phyloP scores from a whole-genome alignment of 2,888 invertebrate species.

The Heliothis peltigera region DNA sequence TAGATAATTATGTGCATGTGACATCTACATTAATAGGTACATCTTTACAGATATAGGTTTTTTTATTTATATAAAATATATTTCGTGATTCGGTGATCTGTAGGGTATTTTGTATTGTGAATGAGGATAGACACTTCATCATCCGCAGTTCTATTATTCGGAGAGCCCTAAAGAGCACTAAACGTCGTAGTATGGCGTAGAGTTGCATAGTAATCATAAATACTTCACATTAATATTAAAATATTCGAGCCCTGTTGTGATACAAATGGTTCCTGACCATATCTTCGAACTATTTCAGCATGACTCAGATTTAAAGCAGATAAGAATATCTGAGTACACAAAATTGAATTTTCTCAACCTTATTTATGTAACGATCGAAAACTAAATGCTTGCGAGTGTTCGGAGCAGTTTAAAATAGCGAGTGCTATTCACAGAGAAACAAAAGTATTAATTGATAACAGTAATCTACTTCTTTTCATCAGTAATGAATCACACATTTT shows the following conservation, averaged over 20 bases:
- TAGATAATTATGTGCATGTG: no score
- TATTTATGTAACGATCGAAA: not conserved
- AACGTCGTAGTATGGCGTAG: not conserved
- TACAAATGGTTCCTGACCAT: slow-evolving; percentile 18
- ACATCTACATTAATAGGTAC: no score
- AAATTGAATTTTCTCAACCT: slow-evolving; percentile 6
- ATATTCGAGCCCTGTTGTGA: slow-evolving; percentile 20
- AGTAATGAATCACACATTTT: no score
- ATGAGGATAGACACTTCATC: not conserved
- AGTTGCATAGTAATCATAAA: slow-evolving; percentile 25
- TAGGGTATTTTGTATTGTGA: not conserved
- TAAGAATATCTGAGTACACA: not conserved
- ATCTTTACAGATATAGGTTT: not conserved
- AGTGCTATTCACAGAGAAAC: no score
- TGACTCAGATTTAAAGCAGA: slow-evolving; percentile 10
- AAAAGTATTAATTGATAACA: no score
- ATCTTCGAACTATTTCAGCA: slow-evolving; percentile 5
- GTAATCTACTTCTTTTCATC: no score
- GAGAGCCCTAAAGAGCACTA: not conserved
- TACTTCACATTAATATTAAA: slow-evolving; percentile 36
- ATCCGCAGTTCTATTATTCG: slow-evolving; percentile 9
- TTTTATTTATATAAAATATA: not conserved
- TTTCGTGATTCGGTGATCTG: not conserved
- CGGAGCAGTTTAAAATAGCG: not conserved
- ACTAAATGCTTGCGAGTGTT: not conserved